Percentiles rank a stretch among this genome's conserved stretches.
Evolutionary conservation across 2,113 vertebrate genomes (phyloP).

Genomic region (Manacus vitellinus): DNA sequence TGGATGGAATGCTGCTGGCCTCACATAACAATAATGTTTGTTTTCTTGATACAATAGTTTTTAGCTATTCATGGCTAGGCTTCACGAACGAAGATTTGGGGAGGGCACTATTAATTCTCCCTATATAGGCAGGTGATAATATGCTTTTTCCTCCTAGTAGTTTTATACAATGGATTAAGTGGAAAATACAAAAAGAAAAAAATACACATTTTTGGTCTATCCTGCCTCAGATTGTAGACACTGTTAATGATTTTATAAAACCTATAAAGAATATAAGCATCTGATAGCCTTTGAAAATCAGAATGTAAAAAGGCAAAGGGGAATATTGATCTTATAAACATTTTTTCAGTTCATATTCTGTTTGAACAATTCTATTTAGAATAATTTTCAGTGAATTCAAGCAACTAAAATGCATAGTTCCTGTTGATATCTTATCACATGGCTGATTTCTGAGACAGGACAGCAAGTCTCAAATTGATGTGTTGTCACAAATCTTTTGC

Average conservation of each 20-base stretch:
- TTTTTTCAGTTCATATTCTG: neutral
- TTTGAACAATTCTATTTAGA: neutral
- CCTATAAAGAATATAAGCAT: neutral
- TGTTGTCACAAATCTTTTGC: neutral
- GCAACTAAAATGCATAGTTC: neutral
- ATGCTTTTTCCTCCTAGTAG: neutral
- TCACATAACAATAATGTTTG: accelerated
- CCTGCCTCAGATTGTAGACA: neutral
- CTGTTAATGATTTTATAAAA: neutral
- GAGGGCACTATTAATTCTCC: neutral
- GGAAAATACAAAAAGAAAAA: neutral
- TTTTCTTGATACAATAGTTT: neutral
- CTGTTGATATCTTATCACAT: neutral
- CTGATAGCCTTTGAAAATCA: neutral
- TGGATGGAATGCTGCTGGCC: neutral
- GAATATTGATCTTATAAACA: neutral
- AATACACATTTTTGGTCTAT: neutral
- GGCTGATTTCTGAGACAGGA: neutral
- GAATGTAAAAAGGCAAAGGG: neutral
- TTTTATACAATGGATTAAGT: neutral
- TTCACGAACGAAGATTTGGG: too few species aligned
- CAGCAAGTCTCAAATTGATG: neutral
- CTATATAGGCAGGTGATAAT: neutral
- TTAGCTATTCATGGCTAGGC: neutral
- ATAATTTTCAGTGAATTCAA: neutral